Conservation (phyloP, 1,140 invertebrate genomes). For the Bombus cullumanus region DNA sequence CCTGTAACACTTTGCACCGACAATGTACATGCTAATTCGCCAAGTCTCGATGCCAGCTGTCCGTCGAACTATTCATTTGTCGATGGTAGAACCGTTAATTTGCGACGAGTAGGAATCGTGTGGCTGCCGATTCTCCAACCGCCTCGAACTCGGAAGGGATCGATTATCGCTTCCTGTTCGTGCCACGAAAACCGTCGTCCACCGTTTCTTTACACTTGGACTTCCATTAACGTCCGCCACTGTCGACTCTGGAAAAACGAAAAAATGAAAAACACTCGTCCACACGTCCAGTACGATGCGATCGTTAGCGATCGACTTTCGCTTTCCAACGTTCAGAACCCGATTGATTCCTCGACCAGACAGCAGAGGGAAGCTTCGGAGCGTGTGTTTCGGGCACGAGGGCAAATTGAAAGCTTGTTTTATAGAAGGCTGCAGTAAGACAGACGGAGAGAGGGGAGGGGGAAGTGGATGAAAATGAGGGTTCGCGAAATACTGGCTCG, state of each 20-base stretch:
- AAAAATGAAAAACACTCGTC: background rate
- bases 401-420: conserved; percentile 11
- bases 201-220: background rate
- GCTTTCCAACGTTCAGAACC: background rate
- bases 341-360: background rate
- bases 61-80: conserved; percentile 54
- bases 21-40: conserved; percentile 66
- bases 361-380: too few relatives aligned
- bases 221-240: background rate
- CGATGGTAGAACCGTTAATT: conserved; percentile 11
- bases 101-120: background rate
- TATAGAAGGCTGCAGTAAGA: background rate
- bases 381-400: too few relatives aligned
- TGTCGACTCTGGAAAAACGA: background rate
- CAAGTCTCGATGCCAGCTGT: conserved; percentile 69
- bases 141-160: background rate
- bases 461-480: conserved; percentile 17
- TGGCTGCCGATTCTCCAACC: background rate
- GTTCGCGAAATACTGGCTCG: conserved; percentile 7
- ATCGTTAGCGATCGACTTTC: background rate
- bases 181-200: background rate
- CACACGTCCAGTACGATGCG: background rate
- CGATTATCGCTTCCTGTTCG: conserved; percentile 11
- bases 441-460: too few relatives aligned
- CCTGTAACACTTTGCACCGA: conserved; percentile 14